These are phyloP conservation scores for Lasioglossum figueresi DNA, from an alignment of 2,888 invertebrate genomes.

Conservation along the genomic window DNA sequence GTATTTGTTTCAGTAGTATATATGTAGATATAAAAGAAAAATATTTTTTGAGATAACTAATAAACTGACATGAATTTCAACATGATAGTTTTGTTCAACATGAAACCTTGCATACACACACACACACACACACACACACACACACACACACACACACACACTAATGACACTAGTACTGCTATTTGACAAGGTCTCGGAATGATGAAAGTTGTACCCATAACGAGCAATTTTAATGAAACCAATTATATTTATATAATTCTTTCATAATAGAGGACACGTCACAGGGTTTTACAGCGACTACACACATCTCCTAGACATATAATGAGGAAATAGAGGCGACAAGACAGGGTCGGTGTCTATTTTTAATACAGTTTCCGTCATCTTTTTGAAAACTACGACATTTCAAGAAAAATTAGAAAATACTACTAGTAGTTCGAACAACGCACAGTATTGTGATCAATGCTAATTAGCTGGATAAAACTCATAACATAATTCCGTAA, in stretches of 20 bases:
- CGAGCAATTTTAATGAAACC: not conserved
- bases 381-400: not conserved
- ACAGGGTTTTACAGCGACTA: not conserved
- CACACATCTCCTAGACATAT: not conserved
- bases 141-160: too few species aligned
- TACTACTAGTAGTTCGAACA: not conserved
- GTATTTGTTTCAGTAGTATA: not conserved
- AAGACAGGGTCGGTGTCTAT: not conserved
- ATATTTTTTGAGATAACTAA: not conserved
- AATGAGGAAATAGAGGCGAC: not conserved
- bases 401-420: not conserved
- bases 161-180: not conserved
- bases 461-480: too few species aligned
- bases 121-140: too few species aligned
- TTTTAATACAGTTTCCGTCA: not conserved
- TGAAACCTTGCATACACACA: too few species aligned
- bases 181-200: not conserved
- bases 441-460: too few species aligned
- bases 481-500: too few species aligned
- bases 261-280: not conserved
- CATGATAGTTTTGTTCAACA: too few species aligned
- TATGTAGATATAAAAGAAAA: not conserved
- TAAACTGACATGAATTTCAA: not conserved
- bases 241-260: constrained; percentile 2
- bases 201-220: not conserved